A percentile compares a stretch with the other conserved stretches of the same genome.
Evolutionary conservation across 2,113 vertebrate species (phyloP).

Genomic region (Jacana jacana): DNA sequence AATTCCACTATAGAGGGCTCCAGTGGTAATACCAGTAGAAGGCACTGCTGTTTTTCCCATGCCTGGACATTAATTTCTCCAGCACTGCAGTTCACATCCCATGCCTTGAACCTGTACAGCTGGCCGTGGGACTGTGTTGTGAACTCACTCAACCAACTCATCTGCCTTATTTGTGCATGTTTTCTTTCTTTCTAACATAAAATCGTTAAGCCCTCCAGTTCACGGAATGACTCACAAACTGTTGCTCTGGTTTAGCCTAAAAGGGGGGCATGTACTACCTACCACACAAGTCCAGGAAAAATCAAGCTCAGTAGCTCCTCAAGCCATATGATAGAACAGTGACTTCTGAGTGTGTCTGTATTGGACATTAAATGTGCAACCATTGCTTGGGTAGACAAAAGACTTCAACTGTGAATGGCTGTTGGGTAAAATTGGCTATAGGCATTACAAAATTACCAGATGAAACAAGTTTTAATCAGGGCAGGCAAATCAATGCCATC

Average conservation of each 20-base stretch:
- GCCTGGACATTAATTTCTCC: background rate
- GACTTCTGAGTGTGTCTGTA: background rate
- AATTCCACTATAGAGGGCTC: background rate
- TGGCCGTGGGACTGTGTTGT: background rate
- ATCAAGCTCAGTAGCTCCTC: background rate
- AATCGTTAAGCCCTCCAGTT: background rate
- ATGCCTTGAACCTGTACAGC: background rate
- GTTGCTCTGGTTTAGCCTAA: background rate
- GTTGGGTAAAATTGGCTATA: background rate
- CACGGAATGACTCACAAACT: background rate
- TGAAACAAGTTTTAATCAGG: background rate
- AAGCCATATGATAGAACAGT: background rate
- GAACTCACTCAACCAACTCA: background rate
- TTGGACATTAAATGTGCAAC: background rate
- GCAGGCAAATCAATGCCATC: background rate
- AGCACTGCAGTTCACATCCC: rapidly evolving
- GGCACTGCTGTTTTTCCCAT: background rate
- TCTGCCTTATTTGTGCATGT: background rate
- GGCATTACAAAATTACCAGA: background rate
- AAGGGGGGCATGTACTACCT: background rate
- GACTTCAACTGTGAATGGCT: background rate
- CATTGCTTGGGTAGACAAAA: background rate
- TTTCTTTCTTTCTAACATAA: background rate
- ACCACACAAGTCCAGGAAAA: background rate
- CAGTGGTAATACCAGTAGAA: background rate